These are phyloP conservation scores for Gryon sp. DNA, from an alignment of 1,140 invertebrate species.

Conservation along the genomic window DNA sequence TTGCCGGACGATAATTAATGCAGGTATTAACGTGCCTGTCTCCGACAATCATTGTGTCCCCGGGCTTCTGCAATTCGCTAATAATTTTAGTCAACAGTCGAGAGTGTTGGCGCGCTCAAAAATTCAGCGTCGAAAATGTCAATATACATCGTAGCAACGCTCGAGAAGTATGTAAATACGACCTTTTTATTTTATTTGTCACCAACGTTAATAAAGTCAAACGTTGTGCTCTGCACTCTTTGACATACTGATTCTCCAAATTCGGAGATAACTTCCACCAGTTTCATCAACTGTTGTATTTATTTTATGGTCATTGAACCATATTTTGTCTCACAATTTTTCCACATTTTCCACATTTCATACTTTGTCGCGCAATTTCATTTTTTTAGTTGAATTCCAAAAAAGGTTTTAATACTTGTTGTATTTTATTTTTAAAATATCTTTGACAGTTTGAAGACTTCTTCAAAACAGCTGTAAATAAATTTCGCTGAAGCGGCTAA, in stretches of 20 bases:
- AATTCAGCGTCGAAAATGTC: conserved; percentile 47
- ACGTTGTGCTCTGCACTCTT: conserved; percentile 10
- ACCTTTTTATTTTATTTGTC: conserved; percentile 49
- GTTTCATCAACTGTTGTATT: conserved; percentile 9
- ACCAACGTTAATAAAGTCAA: conserved; percentile 32
- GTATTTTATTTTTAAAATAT: too few relatives aligned
- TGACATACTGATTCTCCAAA: conserved; percentile 3
- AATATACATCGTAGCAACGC: conserved; percentile 26
- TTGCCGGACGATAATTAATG: conserved; percentile 61
- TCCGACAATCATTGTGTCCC: conserved; percentile 48
- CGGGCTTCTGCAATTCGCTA: conserved; percentile 48
- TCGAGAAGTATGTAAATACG: conserved; percentile 46
- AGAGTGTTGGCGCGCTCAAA: conserved; percentile 26
- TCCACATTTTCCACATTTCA: too few relatives aligned
- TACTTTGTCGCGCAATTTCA: background rate
- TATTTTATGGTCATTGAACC: background rate
- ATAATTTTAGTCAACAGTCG: conserved; percentile 59
- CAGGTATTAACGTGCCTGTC: conserved; percentile 57
- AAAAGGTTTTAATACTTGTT: too few relatives aligned
- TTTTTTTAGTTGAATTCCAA: too few relatives aligned
- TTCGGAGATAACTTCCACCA: conserved; percentile 8
- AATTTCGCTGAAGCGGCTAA: conserved; percentile 1
- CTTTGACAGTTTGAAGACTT: too few relatives aligned
- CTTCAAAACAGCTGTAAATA: too few relatives aligned
- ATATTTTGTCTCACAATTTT: too few relatives aligned